phyloP scores from a whole-genome alignment of 2,113 vertebrate genomes.

The Ptilorrhoa leucosticta region DNA sequence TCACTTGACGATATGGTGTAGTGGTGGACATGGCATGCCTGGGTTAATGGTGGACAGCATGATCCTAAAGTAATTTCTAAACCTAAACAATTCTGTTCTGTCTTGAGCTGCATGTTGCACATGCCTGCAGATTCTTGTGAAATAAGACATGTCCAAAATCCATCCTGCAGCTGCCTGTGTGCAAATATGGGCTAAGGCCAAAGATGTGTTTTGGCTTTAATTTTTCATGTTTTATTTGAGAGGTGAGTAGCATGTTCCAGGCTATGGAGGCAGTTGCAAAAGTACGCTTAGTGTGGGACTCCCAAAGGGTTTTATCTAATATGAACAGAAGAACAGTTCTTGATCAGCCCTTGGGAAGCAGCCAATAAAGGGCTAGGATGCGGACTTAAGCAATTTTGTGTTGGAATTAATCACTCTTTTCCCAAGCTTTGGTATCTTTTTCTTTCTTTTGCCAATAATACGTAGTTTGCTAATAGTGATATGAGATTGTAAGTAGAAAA shows the following conservation, averaged over 20 bases:
- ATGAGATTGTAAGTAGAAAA: neutral
- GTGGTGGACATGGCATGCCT: neutral
- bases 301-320: neutral
- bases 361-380: neutral
- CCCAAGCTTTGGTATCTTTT: neutral
- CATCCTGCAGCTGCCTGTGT: neutral
- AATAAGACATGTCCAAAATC: neutral
- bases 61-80: neutral
- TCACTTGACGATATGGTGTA: neutral
- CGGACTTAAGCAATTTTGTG: neutral
- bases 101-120: neutral
- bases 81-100: neutral
- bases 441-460: neutral
- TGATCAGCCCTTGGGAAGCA: neutral
- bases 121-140: accelerated
- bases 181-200: neutral
- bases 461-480: neutral
- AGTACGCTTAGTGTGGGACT: neutral
- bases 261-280: neutral
- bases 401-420: neutral
- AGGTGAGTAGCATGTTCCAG: accelerated
- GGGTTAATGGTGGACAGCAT: neutral
- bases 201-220: neutral
- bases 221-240: neutral
- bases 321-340: neutral